Percentiles rank a stretch among this genome's conserved stretches.
phyloP scores from a whole-genome alignment of 2,113 vertebrate species.

The Antennarius striatus region DNA sequence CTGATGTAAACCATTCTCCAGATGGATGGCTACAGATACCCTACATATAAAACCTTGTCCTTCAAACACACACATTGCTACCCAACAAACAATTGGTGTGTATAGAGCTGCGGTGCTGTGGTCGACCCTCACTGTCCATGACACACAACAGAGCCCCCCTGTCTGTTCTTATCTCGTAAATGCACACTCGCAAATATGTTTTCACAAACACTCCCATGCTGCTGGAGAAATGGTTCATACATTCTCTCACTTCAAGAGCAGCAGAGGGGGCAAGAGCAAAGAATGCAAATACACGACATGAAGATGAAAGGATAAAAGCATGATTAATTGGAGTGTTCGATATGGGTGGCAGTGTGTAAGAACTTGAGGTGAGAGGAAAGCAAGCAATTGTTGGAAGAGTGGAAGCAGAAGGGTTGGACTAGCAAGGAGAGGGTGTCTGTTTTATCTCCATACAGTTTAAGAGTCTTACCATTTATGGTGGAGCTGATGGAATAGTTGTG shows the following conservation, averaged over 20 bases:
- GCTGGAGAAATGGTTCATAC: neutral
- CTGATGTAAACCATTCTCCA: slow-evolving; percentile 4
- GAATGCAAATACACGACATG: neutral
- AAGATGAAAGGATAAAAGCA: slow-evolving; percentile 41
- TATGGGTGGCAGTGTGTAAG: slow-evolving; percentile 26
- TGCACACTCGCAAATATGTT: slow-evolving; percentile 11
- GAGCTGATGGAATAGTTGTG: slow-evolving; percentile 77
- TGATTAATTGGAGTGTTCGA: slow-evolving; percentile 50
- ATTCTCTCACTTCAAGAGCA: neutral
- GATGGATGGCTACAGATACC: neutral
- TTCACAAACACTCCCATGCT: slow-evolving; percentile 13
- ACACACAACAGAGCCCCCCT: slow-evolving; percentile 34
- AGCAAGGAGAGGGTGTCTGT: slow-evolving; percentile 48
- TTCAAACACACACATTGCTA: slow-evolving; percentile 19
- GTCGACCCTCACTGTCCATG: slow-evolving; percentile 8
- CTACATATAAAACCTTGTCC: neutral
- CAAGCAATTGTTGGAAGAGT: slow-evolving; percentile 27
- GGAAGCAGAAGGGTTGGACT: slow-evolving; percentile 20
- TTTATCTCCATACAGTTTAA: slow-evolving; percentile 61
- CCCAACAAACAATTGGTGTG: neutral
- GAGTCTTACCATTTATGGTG: slow-evolving; percentile 78
- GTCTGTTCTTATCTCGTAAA: slow-evolving; percentile 38
- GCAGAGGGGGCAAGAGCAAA: neutral
- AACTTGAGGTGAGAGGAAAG: slow-evolving; percentile 29
- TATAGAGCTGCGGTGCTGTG: neutral